These are phyloP conservation scores for Eulemur macaco DNA, from an alignment of 2,113 vertebrate species.

Conservation along the genomic window DNA sequence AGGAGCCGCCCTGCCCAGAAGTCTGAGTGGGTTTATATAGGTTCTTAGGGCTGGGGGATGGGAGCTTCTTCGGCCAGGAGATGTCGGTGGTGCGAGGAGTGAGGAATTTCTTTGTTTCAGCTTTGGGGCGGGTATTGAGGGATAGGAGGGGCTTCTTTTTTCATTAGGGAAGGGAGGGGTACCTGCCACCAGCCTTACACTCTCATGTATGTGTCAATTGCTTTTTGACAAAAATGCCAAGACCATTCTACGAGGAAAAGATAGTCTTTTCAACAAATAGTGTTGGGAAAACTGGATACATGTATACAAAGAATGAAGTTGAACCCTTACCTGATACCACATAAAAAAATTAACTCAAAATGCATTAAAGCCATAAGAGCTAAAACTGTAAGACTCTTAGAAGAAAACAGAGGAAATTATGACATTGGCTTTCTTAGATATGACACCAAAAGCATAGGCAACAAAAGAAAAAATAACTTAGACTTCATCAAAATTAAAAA, in stretches of 20 bases:
- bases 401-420: neutral
- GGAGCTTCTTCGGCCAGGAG: too few relatives aligned
- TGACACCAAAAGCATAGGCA: neutral
- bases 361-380: neutral
- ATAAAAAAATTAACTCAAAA: slow-evolving; percentile 19
- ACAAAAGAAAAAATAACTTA: neutral
- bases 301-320: neutral
- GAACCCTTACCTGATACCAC: neutral
- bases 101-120: too few relatives aligned
- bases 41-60: too few relatives aligned
- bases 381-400: neutral
- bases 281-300: neutral
- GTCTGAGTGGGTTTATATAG: too few relatives aligned
- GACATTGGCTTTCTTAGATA: neutral
- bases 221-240: neutral
- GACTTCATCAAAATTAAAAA: neutral
- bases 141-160: too few relatives aligned
- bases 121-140: too few relatives aligned
- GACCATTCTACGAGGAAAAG: neutral
- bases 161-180: too few relatives aligned
- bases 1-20: too few relatives aligned
- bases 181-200: too few relatives aligned
- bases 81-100: too few relatives aligned
- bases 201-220: neutral
- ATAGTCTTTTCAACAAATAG: neutral